Evolutionary conservation across 2,113 vertebrate genomes (phyloP).

Genomic region (Callionymus lyra): DNA sequence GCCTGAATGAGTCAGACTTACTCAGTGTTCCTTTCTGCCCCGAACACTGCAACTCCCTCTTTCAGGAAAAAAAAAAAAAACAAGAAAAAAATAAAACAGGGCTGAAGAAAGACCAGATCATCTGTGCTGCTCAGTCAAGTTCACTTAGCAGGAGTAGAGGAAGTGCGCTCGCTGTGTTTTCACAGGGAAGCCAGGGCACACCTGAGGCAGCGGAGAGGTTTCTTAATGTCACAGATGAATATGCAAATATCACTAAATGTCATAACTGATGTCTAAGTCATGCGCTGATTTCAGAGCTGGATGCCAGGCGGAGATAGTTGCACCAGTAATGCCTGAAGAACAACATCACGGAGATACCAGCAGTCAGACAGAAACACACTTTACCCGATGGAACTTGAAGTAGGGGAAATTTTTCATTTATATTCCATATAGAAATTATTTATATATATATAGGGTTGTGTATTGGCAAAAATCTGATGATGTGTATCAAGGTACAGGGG

Average conservation of each 20-base stretch:
- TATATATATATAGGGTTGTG: too few species aligned
- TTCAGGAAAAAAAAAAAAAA: conserved; percentile 43
- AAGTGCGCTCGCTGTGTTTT: conserved; percentile 21
- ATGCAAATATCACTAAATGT: conserved; percentile 60
- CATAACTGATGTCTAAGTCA: conserved; percentile 54
- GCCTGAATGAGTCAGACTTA: conserved; percentile 49
- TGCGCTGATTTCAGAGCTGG: conserved; percentile 29
- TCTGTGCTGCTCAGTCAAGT: conserved; percentile 31
- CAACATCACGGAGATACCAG: conserved; percentile 15
- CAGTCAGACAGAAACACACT: conserved; percentile 17
- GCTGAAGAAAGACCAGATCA: conserved; percentile 30
- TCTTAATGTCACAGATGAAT: conserved; percentile 60
- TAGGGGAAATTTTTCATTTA: too few species aligned
- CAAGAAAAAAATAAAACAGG: conserved; percentile 37
- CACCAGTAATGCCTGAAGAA: conserved; percentile 22
- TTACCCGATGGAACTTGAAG: too few species aligned
- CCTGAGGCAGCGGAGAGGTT: conserved; percentile 43
- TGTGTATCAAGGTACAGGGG: too few species aligned
- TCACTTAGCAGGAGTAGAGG: conserved; percentile 31
- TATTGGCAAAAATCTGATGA: too few species aligned
- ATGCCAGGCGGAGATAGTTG: conserved; percentile 24
- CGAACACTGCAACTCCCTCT: conserved; percentile 16
- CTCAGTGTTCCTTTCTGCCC: conserved; percentile 23
- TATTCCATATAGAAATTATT: too few species aligned
- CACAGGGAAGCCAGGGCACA: conserved; percentile 19